A percentile compares a stretch with the other conserved stretches of the same genome.
Evolutionary conservation across 2,113 vertebrate genomes (phyloP).

Genomic region (Telmatochromis bifrenatus): DNA sequence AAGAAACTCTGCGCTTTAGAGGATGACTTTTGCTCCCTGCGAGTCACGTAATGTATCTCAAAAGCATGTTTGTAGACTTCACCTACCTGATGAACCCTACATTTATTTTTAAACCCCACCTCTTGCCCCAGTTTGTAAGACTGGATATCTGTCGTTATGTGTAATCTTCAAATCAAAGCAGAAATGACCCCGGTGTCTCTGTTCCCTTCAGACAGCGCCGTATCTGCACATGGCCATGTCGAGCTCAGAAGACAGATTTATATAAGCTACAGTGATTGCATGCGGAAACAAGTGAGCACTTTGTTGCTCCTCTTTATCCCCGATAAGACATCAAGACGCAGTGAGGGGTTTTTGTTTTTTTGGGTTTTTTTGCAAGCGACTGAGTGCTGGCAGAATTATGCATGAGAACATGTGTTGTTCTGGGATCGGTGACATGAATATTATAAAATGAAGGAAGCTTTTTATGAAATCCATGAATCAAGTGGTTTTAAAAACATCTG

Average conservation of each 20-base stretch:
- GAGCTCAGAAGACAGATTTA: not conserved
- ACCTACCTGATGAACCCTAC: not conserved
- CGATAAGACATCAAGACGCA: not conserved
- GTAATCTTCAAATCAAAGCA: not conserved
- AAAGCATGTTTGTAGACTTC: not conserved
- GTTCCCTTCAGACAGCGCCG: not conserved
- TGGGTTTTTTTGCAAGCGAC: not conserved
- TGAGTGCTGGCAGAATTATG: constrained; percentile 23
- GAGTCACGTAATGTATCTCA: not conserved
- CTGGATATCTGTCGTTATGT: not conserved
- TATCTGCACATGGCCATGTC: not conserved
- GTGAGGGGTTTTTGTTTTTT: not conserved
- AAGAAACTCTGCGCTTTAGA: not conserved
- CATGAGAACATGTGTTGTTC: constrained; percentile 27
- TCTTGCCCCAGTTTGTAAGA: not conserved
- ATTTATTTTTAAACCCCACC: not conserved
- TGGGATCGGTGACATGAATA: constrained; percentile 6
- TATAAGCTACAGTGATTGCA: not conserved
- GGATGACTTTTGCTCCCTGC: not conserved
- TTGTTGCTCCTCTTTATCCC: constrained; percentile 4
- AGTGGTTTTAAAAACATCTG: not conserved
- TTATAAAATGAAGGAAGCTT: not conserved
- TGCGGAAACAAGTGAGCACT: not conserved
- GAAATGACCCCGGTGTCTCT: not conserved
- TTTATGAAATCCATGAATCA: not conserved